Base-by-base conservation (phyloP, 2,113 vertebrate genomes). In the Procavia capensis region DNA sequence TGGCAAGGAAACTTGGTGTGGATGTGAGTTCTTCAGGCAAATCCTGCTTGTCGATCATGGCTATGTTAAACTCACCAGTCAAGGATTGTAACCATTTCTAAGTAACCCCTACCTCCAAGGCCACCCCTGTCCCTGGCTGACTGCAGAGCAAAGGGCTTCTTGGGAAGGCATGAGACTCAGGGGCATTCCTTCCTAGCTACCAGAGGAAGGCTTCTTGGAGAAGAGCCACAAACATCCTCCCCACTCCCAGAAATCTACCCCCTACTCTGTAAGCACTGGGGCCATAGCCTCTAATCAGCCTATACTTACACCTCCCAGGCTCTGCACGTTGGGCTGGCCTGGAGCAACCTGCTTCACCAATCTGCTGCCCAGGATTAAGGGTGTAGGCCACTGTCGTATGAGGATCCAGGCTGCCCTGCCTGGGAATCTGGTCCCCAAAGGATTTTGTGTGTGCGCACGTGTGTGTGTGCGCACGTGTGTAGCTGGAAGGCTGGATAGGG, bases 41-140 rank as follows among this genome's bases (percentile, higher is more conserved):
- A 72, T 22, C 39, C 41, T 14, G 27, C 27, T 45, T 17, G 36
- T 25, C 43, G 82, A 47, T 17, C 13, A 1, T 36, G 13, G 17
- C 2, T 25, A 39, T n/a, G 75, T 22, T 22, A 20, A 68, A 31
- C 22, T 14, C 81, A 3, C 1, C 27, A 8, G 16, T 9, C 50
- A 11, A 36, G 57, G 78, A 25, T 41, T 9, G 2, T 31, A 2
- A 25, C 54, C 61, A 0, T n/a, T 34, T 36, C 54, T 24, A 4
- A 36, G 7, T 31, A 29, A 9, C 36, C 24, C 3, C 1, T 3
- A 5, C 17, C 9, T 34, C 7, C 10, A 19, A 5, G 0, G 1
- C 64, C 16, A 25, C 27, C 47, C 25, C 36, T 20, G 39, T 41
- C 54, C 14, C n/a, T n/a, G 66, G n/a, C 6, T 14, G 91, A 7